Base-by-base conservation (phyloP, 2,888 invertebrate genomes). In the Orgyia antiqua region DNA sequence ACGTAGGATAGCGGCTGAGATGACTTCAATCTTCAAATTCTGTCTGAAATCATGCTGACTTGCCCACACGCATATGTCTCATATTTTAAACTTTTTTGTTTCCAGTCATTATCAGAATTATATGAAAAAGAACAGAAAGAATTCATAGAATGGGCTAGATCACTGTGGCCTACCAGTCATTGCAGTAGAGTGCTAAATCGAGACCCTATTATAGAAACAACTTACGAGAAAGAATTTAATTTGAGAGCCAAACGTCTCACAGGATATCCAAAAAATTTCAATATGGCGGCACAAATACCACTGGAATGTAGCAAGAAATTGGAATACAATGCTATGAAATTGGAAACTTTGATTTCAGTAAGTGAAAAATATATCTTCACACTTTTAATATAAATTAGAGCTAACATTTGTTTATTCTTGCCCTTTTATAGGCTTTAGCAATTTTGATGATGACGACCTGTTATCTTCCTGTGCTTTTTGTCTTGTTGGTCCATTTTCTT, bases 81-180 rank as follows among this genome's bases (percentile, higher is more conserved):
- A n/a, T n/a, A n/a, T n/a, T n/a, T n/a, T n/a, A n/a, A n/a, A n/a
- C n/a, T n/a, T n/a, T n/a, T n/a, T n/a, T n/a, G n/a, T n/a, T n/a
- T n/a, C n/a, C 39, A 84, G 84, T 54, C 64, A 13, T 24, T 68
- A 1, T 58, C 69, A 60, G 56, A 61, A 12, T 33, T 29, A 9
- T 84, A 83, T 32, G 36, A 51, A 20, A 59, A 65, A 18, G 84
- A 86, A 39, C 74, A 83, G 38, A 50, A 71, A 31, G 80, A 77
- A 26, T 86, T 51, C 39, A 49, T 51, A 39, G 68, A 69, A 27
- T 86, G 84, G 84, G 80, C 80, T 0, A 76, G 69, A 36, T 31
- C 48, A 0, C 32, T 69, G 0, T 86, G 84, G 84, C 34, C 47
- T 0, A 67, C 42, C 0, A 52, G 43, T 2, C 73, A 80, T 15